phyloP scores from a whole-genome alignment of 35 echinoderm and acorn worm genomes.

The Lytechinus pictus region DNA sequence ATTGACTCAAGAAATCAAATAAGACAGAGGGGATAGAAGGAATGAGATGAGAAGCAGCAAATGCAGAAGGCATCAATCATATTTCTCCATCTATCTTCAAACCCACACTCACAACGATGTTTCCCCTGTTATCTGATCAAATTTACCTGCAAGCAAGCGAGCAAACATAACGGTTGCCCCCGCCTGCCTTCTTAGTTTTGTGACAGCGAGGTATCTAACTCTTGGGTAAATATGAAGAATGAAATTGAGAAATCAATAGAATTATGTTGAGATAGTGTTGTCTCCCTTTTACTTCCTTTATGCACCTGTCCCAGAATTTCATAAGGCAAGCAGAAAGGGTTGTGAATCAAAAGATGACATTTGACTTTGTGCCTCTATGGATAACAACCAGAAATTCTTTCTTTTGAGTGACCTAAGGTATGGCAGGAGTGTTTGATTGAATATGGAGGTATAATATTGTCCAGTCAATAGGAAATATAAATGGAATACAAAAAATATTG shows the following conservation, averaged over 20 bases:
- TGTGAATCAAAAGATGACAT: not conserved
- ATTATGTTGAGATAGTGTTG: not conserved
- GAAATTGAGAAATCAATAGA: constrained; percentile 33
- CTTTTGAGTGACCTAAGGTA: not conserved
- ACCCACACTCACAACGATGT: not conserved
- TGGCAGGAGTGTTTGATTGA: not conserved
- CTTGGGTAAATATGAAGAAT: constrained; percentile 25
- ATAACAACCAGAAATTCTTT: not conserved
- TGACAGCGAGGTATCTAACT: constrained; percentile 20
- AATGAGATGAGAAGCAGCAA: not conserved
- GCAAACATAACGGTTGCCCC: constrained; percentile 29
- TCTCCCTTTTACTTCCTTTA: not conserved
- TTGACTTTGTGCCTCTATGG: not conserved
- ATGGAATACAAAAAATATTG: not conserved
- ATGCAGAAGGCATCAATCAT: not conserved
- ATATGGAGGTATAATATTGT: not conserved
- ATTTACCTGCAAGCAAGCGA: constrained; percentile 1
- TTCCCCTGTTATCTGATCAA: constrained; percentile 29
- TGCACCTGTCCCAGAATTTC: not conserved
- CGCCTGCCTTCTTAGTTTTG: not conserved
- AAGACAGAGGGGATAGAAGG: not conserved
- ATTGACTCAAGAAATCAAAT: not conserved
- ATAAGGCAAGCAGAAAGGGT: not conserved
- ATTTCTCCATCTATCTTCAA: not conserved
- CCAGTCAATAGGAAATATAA: not conserved